Base-by-base conservation (phyloP, 2,113 vertebrate species). In the Dascyllus trimaculatus region DNA sequence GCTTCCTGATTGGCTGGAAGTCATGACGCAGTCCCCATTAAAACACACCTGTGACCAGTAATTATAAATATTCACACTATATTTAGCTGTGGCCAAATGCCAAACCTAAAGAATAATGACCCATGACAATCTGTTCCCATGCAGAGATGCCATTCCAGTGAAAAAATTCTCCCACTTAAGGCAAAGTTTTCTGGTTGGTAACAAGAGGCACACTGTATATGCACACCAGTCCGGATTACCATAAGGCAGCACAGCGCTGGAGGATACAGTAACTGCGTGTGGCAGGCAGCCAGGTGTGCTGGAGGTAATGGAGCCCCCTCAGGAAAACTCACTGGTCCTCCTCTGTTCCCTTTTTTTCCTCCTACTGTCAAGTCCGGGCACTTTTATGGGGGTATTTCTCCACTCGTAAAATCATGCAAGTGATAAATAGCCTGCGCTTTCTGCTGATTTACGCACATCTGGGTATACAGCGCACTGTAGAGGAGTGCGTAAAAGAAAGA, bases 241-340 rank as follows among this genome's bases (percentile, higher is more conserved):
- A 60, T 46, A 46, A 25, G 49, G 43, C 73, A 21, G 63, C 80
- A 51, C 66, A 69, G 59, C 48, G 58, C 71, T 15, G 58, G 59
- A 58, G 75, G 89, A 82, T 76, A 82, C 75, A 49, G 80, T 79
- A 84, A 56, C 67, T 78, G 77, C 51, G 62, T 48, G 82, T 84
- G 89, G 86, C 85, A 76, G 11, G 2, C 62, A 62, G 83, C 89
- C 91, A 91, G 89, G 87, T 92, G 88, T 65, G 84, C 84, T 82
- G 13, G 65, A 82, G 75, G 81, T 84, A 85, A 84, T 71, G 71
- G 74, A 85, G 78, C 62, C 73, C 80, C 77, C 70, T 22, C 24
- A 29, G 85, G 76, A 49, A 71, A 85, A 85, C 75, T 80, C 67
- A 35, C 51, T n/a, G 40, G 10, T 67, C 32, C 14, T 69, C 64